A percentile compares a stretch with the other conserved stretches of the same genome.
Conservation (phyloP, 2,888 invertebrate species). For the Cephus rjabovi region DNA sequence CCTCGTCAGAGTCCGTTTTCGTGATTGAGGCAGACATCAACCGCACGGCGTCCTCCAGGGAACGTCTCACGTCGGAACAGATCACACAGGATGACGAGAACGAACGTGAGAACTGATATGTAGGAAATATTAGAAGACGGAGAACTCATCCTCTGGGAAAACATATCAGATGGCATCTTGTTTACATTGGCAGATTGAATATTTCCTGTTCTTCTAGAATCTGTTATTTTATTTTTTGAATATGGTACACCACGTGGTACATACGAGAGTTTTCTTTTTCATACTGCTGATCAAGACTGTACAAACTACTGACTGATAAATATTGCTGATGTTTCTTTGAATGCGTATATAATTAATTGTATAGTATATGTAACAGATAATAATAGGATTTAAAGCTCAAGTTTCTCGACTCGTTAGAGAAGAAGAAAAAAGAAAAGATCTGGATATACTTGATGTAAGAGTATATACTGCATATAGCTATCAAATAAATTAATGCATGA, state of each 20-base stretch:
- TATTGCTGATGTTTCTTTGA: background rate
- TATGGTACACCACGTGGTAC: background rate
- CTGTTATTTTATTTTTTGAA: background rate
- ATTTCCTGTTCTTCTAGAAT: background rate
- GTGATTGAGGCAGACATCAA: slow-evolving; percentile 54
- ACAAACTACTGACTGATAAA: background rate
- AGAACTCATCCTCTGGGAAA: background rate
- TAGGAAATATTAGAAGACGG: background rate
- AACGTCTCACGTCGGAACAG: slow-evolving; percentile 7
- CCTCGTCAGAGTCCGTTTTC: slow-evolving; percentile 44
- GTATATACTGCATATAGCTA: background rate
- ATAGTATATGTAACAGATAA: background rate
- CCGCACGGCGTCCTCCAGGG: slow-evolving; percentile 25
- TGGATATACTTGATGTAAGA: background rate
- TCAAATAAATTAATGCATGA: background rate
- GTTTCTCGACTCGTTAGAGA: background rate
- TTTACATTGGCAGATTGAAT: background rate
- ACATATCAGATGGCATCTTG: background rate
- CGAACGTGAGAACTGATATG: background rate
- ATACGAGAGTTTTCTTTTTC: background rate
- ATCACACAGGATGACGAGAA: background rate
- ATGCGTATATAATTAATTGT: background rate
- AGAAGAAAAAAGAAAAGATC: background rate
- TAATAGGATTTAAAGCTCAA: background rate
- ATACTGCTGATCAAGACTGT: background rate